Evolutionary conservation across 2,888 invertebrate species (phyloP), one percentile per base, ranked within the genome.

Genomic region (Graphium colonna): DNA sequence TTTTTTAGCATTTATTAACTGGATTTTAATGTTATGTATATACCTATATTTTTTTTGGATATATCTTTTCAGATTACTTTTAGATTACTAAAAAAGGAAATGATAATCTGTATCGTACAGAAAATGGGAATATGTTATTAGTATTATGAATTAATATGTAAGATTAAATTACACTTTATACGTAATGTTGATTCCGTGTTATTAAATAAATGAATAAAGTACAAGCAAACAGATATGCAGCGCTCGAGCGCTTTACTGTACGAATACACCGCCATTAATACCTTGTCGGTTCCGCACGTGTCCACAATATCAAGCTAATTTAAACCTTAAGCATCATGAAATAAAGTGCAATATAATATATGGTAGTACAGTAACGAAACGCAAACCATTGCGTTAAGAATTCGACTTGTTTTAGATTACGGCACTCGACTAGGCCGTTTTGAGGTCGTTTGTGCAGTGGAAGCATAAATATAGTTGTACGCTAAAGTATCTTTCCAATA

Each of bases 311-410:
- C 63, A 65, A 53, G 60, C 71, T 64, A 83, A 73, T 74, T 62
- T 77, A 62, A 67, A 70, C 78, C 77, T 61, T 85, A 82, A 48
- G 0, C n/a, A 0, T 0, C 0, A 13, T 1, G 0, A 0, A 0
- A 1, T 61, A 79, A 64, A 67, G 71, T 55, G 59, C 51, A 69
- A 64, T 62, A 63, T 31, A 45, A 46, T 51, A 49, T 50, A 53
- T 56, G 62, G 56, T 65, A 68, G 67, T 64, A 10, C 16, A 39
- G 68, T 69, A 78, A 70, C 68, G 71, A 75, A 84, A 84, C 84
- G 79, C 79, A 80, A 84, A 88, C 87, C 84, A 85, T 84, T 82
- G 82, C 84, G 87, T 85, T 85, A 77, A 71, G 75, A 77, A 82
- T 83, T 80, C 77, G 75, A 78, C 75, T 83, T 76, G 79, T 83